Percentiles rank a stretch among this genome's conserved stretches.
Evolutionary conservation across 2,888 invertebrate species (phyloP).

Genomic region (Folsomia manolachei): DNA sequence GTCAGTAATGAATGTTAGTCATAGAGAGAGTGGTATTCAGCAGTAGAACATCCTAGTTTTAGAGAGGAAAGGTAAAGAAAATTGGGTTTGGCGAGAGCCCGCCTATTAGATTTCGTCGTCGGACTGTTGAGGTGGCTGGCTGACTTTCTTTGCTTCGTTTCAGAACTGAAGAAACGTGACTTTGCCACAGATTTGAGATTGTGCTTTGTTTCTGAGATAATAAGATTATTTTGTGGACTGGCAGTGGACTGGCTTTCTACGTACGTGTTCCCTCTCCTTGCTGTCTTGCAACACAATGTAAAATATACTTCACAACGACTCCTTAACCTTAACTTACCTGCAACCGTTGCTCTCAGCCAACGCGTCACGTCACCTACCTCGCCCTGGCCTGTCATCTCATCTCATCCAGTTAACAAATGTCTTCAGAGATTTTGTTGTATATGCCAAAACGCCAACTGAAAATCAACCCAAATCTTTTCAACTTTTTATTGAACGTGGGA

Average conservation of each 20-base stretch:
- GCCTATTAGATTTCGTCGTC: neutral
- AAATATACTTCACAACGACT: too few species aligned
- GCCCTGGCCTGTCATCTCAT: neutral
- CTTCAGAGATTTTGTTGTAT: neutral
- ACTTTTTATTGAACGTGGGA: too few species aligned
- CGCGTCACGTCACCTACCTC: neutral
- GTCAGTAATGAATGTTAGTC: neutral
- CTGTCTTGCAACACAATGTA: too few species aligned
- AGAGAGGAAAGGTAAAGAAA: neutral
- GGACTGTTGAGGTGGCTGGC: neutral
- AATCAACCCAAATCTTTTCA: too few species aligned
- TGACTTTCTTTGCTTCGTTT: neutral
- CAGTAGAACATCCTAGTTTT: neutral
- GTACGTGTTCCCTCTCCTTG: neutral
- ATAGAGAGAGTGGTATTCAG: neutral
- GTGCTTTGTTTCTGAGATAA: slow-evolving; percentile 16
- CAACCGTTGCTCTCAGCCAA: neutral
- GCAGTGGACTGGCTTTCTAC: slow-evolving; percentile 7
- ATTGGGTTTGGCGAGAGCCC: neutral
- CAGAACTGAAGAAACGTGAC: slow-evolving; percentile 17
- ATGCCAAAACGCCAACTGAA: too few species aligned
- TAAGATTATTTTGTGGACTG: slow-evolving; percentile 16
- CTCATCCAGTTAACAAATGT: neutral
- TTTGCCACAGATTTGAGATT: slow-evolving; percentile 21
- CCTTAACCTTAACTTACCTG: too few species aligned